These are phyloP conservation scores for Barnardius zonarius DNA, from an alignment of 2,113 vertebrate species.

Conservation along the genomic window DNA sequence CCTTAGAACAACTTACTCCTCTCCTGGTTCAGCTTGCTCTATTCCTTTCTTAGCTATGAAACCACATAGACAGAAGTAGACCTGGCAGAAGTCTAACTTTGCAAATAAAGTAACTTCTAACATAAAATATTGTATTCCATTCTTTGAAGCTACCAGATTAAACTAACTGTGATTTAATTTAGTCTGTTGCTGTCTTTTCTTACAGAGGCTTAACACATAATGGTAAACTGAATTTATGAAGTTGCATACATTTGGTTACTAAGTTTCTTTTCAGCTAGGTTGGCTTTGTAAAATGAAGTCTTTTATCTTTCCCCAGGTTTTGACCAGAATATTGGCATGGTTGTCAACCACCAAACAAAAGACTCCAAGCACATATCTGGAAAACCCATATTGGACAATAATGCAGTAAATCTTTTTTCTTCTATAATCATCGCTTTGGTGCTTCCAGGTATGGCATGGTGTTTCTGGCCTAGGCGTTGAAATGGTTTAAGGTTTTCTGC, in stretches of 20 bases:
- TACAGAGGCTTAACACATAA: not conserved
- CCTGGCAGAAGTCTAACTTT: not conserved
- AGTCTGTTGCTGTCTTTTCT: not conserved
- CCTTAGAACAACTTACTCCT: not conserved
- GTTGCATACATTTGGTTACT: not conserved
- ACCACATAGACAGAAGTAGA: not conserved
- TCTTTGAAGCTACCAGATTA: not conserved
- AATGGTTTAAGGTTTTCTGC: not conserved
- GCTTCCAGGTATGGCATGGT: slow-evolving; percentile 86
- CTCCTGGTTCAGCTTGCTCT: not conserved
- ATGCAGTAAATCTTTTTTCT: slow-evolving; percentile 93
- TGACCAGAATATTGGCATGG: slow-evolving; percentile 83
- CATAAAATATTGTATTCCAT: not conserved
- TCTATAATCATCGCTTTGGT: slow-evolving; percentile 85
- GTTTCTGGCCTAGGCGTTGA: slow-evolving; percentile 83
- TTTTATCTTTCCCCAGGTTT: slow-evolving; percentile 77
- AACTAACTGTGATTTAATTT: not conserved
- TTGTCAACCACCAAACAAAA: slow-evolving; percentile 81
- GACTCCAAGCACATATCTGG: slow-evolving; percentile 84
- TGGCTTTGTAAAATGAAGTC: not conserved
- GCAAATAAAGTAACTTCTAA: not conserved
- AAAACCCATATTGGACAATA: slow-evolving; percentile 95
- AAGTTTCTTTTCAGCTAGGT: not conserved
- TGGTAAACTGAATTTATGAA: not conserved
- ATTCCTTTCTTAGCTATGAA: not conserved